A percentile compares a stretch with the other conserved stretches of the same genome.
These are phyloP conservation scores for Octodon degus DNA, from an alignment of 2,113 vertebrate species.

Conservation along the genomic window DNA sequence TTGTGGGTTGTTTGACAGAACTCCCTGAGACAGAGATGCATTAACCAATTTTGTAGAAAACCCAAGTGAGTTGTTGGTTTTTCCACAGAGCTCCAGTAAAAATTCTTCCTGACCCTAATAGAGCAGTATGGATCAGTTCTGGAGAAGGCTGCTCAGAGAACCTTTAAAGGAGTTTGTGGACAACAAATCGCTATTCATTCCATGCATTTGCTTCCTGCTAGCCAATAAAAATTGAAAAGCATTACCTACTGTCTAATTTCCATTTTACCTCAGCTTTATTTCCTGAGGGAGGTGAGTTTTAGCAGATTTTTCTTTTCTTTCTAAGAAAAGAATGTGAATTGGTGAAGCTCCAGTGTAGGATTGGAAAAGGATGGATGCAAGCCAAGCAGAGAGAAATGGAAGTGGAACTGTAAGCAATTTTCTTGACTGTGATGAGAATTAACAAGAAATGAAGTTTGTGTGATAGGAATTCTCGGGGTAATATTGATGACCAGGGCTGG, in stretches of 20 bases:
- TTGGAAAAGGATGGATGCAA: not conserved
- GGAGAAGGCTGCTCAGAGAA: not conserved
- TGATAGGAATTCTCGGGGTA: not conserved
- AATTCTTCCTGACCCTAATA: not conserved
- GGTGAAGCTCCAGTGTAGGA: not conserved
- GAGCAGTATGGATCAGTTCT: not conserved
- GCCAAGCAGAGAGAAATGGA: not conserved
- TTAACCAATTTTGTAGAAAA: not conserved
- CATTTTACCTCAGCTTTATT: not conserved
- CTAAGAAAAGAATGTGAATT: constrained; percentile 15
- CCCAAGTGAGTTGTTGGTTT: not conserved
- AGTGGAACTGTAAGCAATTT: not conserved
- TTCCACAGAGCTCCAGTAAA: not conserved
- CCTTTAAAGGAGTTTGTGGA: not conserved
- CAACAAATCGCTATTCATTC: not conserved
- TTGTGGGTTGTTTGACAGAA: constrained; percentile 17
- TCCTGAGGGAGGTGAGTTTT: constrained; percentile 2
- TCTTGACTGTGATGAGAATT: not conserved
- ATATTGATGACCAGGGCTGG: too few species aligned
- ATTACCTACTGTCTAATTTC: constrained; percentile 2
- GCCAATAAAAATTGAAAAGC: not conserved
- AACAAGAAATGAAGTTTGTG: not conserved
- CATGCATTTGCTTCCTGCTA: not conserved
- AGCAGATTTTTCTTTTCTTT: not conserved
- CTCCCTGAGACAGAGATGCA: not conserved